Percentiles rank a stretch among this genome's conserved stretches.
phyloP scores from a whole-genome alignment of 2,888 invertebrate species.

The Physocephala rufipes region DNA sequence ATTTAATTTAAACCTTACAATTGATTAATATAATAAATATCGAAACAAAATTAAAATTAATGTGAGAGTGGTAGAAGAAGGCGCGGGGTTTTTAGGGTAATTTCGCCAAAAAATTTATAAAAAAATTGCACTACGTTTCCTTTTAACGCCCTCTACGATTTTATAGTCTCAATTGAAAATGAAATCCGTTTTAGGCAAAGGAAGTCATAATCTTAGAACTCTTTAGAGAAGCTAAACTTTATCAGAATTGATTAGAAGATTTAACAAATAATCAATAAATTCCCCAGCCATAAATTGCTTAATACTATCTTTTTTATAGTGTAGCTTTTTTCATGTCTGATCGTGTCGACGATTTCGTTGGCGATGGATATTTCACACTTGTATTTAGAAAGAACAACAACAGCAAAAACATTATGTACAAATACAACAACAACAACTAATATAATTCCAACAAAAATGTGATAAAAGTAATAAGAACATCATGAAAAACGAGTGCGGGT shows the following conservation, averaged over 20 bases:
- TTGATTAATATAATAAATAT: no score
- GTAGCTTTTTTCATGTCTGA: not conserved
- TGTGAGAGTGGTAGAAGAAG: not conserved
- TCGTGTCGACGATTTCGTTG: slow-evolving; percentile 14
- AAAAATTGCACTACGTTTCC: no score
- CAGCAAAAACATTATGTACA: not conserved
- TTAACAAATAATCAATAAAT: not conserved
- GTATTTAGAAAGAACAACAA: slow-evolving; percentile 6
- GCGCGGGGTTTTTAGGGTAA: no score
- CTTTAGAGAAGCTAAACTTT: no score
- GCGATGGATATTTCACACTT: slow-evolving; percentile 17
- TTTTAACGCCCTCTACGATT: no score
- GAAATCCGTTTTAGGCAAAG: no score
- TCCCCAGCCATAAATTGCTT: not conserved
- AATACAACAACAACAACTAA: not conserved
- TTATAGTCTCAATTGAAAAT: no score
- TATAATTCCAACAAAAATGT: not conserved
- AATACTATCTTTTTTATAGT: slow-evolving; percentile 3
- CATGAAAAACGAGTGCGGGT: not conserved
- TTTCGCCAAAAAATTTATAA: no score
- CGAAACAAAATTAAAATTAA: no score
- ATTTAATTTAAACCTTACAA: no score
- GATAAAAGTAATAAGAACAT: slow-evolving; percentile 6
- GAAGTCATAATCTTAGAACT: no score
- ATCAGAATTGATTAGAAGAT: no score